Conservation (phyloP, 2,888 invertebrate species). For the Pyralis farinalis region DNA sequence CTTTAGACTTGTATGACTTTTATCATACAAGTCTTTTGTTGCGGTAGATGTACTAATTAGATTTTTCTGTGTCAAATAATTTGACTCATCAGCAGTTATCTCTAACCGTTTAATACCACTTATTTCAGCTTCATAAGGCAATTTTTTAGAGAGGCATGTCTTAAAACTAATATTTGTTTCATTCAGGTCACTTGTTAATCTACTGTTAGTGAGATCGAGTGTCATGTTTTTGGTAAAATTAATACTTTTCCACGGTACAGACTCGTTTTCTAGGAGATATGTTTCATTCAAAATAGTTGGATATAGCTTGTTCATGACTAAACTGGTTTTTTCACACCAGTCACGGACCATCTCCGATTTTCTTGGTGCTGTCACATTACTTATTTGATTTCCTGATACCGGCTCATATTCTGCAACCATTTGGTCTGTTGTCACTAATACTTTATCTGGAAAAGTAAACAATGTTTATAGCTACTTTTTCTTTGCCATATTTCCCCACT, state of each 20-base stretch:
- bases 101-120: conserved; percentile 55
- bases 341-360: conserved; percentile 66
- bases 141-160: conserved; percentile 49
- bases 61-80: conserved; percentile 13
- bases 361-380: conserved; percentile 34
- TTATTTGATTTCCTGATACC: conserved; percentile 46
- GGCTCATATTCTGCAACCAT: conserved; percentile 81
- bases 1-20: conserved; percentile 26
- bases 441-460: conserved; percentile 71
- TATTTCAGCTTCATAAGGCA: conserved; percentile 39
- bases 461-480: no score
- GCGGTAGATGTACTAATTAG: conserved; percentile 5
- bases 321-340: conserved; percentile 66
- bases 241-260: conserved; percentile 39
- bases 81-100: conserved; percentile 34
- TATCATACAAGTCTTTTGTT: conserved; percentile 15
- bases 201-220: conserved; percentile 41
- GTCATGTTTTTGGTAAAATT: conserved; percentile 44
- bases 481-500: no score
- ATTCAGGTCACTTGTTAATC: conserved; percentile 23
- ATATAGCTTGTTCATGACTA: conserved; percentile 64
- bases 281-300: conserved; percentile 67
- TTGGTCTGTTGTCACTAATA: conserved; percentile 82
- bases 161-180: conserved; percentile 50
- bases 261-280: conserved; percentile 52